Percentiles rank a stretch among this genome's conserved stretches.
Evolutionary conservation across 2,888 invertebrate species (phyloP).

Genomic region (Himalopsyche tibetana): DNA sequence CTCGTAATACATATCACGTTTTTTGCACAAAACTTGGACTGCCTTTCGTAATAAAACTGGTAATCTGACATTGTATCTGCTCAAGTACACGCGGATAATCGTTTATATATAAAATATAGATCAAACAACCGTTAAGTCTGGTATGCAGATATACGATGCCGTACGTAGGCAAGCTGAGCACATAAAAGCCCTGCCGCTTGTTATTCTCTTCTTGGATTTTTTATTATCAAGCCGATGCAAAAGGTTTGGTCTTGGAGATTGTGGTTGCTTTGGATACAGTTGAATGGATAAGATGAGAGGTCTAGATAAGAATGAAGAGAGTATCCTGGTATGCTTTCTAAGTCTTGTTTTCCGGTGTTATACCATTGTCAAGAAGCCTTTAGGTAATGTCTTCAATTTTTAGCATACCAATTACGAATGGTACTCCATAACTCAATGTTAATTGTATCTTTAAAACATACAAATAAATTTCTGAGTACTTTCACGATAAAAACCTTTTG

Average conservation of each 20-base stretch:
- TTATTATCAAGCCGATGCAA: constrained; percentile 24
- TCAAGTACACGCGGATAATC: constrained; percentile 63
- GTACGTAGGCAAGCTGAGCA: constrained; percentile 52
- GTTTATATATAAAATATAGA: constrained; percentile 61
- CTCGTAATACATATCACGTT: constrained; percentile 43
- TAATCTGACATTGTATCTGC: constrained; percentile 60
- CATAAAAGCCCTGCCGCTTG: constrained; percentile 46
- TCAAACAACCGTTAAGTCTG: constrained; percentile 65
- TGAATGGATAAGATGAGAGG: constrained; percentile 35
- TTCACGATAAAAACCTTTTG: too few relatives aligned
- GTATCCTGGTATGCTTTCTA: constrained; percentile 28
- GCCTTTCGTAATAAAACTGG: constrained; percentile 49
- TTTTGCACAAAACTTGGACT: constrained; percentile 55
- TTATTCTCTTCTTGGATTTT: constrained; percentile 18
- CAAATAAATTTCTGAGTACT: too few relatives aligned
- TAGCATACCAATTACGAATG: constrained; percentile 11
- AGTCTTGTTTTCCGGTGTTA: constrained; percentile 34
- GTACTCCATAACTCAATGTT: not conserved
- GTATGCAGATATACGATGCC: constrained; percentile 62
- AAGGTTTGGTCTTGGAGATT: constrained; percentile 25
- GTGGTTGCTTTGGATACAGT: constrained; percentile 30
- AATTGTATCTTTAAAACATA: not conserved
- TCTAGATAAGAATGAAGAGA: constrained; percentile 27
- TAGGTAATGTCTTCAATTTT: constrained; percentile 17
- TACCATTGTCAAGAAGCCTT: constrained; percentile 21